These are phyloP conservation scores for Bombus sylvicola DNA, from an alignment of 1,140 invertebrate species.

Conservation along the genomic window DNA sequence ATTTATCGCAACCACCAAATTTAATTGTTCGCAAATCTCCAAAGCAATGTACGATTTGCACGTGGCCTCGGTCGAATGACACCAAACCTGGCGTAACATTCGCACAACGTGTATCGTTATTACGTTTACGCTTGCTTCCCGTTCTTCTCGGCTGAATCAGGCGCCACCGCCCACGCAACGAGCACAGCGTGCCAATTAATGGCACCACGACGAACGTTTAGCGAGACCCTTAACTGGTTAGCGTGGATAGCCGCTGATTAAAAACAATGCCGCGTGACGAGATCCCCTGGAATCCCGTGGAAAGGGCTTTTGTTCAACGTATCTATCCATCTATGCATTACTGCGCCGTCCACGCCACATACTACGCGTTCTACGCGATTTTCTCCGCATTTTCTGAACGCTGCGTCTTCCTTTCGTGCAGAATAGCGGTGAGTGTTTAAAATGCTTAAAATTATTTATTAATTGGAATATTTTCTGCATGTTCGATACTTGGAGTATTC, in stretches of 20 bases:
- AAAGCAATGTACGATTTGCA: no score
- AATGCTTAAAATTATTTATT: no score
- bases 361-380: not conserved
- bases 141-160: not conserved
- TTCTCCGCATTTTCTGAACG: not conserved
- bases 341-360: constrained; percentile 34
- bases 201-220: constrained; percentile 38
- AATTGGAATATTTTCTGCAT: no score
- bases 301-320: constrained; percentile 24
- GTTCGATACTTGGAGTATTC: not conserved
- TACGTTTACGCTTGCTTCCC: not conserved
- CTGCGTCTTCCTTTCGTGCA: not conserved
- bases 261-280: constrained; percentile 59
- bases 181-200: constrained; percentile 38
- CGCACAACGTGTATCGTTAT: not conserved
- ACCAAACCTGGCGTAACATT: not conserved
- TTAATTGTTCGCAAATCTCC: no score
- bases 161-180: constrained; percentile 28
- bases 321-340: constrained; percentile 15
- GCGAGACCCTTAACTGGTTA: not conserved
- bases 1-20: no score
- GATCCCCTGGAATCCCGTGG: constrained; percentile 48
- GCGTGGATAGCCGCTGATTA: constrained; percentile 25
- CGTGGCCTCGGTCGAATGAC: not conserved
- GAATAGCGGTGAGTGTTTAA: not conserved